phyloP scores from a whole-genome alignment of 2,113 vertebrate genomes.

The Electrona antarctica region DNA sequence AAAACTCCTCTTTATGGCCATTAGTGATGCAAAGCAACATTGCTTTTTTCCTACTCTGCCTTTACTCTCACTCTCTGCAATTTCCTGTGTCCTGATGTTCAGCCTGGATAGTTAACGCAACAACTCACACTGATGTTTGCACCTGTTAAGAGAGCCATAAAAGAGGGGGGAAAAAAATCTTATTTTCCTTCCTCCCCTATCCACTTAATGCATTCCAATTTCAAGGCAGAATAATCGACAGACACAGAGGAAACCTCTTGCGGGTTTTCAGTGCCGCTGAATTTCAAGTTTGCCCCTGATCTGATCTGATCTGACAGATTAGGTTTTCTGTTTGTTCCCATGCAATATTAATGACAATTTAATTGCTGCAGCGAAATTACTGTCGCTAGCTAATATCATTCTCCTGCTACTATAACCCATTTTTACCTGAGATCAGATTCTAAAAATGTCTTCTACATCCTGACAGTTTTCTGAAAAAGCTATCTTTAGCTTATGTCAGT shows the following conservation, averaged over 20 bases:
- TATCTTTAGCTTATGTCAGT: no score
- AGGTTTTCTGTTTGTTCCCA: slow-evolving; percentile 40
- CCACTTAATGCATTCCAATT: slow-evolving; percentile 2
- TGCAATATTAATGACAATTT: slow-evolving; percentile 45
- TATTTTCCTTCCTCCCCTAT: not conserved
- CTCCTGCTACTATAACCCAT: slow-evolving; percentile 5
- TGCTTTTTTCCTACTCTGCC: not conserved
- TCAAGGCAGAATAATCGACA: slow-evolving; percentile 20
- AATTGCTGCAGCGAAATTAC: slow-evolving; percentile 40
- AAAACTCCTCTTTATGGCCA: no score
- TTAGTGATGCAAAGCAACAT: no score
- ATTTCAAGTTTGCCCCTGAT: slow-evolving; percentile 15
- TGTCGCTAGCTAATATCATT: slow-evolving; percentile 5
- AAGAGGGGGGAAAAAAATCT: no score
- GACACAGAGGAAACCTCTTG: slow-evolving; percentile 6
- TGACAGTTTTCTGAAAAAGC: no score
- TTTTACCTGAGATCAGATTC: no score
- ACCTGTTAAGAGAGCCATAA: not conserved
- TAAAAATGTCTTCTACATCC: no score
- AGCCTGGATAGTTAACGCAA: not conserved
- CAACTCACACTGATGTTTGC: not conserved
- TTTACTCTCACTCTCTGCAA: not conserved
- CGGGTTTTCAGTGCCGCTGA: not conserved
- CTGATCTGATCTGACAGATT: slow-evolving; percentile 23
- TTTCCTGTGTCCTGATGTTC: not conserved